phyloP scores from a whole-genome alignment of 2,888 invertebrate genomes.

The Cybosia mesomella region DNA sequence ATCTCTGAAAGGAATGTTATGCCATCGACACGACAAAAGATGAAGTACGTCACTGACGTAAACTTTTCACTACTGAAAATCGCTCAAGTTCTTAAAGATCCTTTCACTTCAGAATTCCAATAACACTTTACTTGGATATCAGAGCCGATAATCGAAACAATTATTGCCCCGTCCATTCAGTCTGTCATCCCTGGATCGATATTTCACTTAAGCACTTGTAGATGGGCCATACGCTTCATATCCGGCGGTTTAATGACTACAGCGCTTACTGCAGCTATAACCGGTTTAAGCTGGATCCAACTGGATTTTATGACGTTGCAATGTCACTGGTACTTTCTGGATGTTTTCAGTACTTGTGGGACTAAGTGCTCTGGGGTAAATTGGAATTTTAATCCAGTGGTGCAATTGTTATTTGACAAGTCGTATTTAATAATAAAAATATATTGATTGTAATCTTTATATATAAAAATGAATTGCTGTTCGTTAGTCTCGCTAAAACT shows the following conservation, averaged over 20 bases:
- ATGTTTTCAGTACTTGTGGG: neutral
- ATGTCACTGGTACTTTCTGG: constrained; percentile 1
- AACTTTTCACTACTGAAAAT: too few species aligned
- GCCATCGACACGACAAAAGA: too few species aligned
- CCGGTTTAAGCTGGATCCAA: constrained; percentile 39
- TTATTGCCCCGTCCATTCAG: constrained; percentile 15
- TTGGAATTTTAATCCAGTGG: neutral
- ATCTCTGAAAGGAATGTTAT: too few species aligned
- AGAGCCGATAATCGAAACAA: neutral
- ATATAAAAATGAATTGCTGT: too few species aligned
- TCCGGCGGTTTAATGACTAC: constrained; percentile 61
- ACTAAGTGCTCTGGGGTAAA: neutral
- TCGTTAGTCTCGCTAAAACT: too few species aligned
- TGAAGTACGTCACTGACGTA: too few species aligned
- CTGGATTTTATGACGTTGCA: constrained; percentile 27
- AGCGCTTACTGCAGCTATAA: constrained; percentile 48
- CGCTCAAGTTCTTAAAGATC: too few species aligned
- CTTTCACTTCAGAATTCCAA: neutral
- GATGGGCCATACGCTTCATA: constrained; percentile 56
- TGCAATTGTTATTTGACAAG: neutral
- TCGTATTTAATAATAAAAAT: too few species aligned
- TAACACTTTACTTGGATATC: neutral
- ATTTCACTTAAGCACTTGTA: constrained; percentile 44
- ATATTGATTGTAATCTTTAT: too few species aligned
- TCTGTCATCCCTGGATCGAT: constrained; percentile 27